Base-by-base conservation (phyloP, 2,888 invertebrate species). In the Nephrotoma guestfalica region DNA sequence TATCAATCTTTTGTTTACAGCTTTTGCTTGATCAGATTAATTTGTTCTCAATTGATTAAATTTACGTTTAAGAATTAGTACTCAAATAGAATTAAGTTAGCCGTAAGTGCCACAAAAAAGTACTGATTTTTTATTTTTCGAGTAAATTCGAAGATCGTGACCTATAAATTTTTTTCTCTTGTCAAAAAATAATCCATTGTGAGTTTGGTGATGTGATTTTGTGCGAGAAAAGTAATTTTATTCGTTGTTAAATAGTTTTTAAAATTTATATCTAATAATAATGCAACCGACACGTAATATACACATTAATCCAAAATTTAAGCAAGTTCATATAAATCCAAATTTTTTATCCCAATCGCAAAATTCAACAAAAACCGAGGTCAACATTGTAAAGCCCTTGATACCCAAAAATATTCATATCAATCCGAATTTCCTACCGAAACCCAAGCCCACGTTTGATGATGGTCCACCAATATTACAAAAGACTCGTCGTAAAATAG, bases 351-450 rank as follows among this genome's bases (percentile, higher is more conserved):
- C 71, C 9, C 18, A 71, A 71, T 11, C 71, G 4, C 71, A 30
- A 30, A 71, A 71, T 30, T 2, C 71, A 11, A 47, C 86, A 7
- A 87, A 86, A 30, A 43, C 85, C 5, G 45, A 43, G 30, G 85
- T 30, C 40, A 88, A 88, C 85, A 89, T 88, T 3, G 89, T 87
- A 47, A 40, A 71, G 2, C 86, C 88, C 6, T 2, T 41, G 13
- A 85, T 41, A 85, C 42, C 86, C 15, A 88, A 90, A 83, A 92
- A 89, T 89, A 93, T 93, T 88, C 92, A 92, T 90, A 89, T 93
- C 0, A 93, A 93, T 89, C 93, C 93, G 43, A 91, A 92, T 90
- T 92, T 93, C 89, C 89, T 90, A 87, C 86, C 88, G 86, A 86
- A 88, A 87, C 42, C 85, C 41, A 47, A 86, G n/a, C 6, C 51